Evolutionary conservation across 2,797 vertebrate species (phyloP).

Genomic region (Muscicapa striata): DNA sequence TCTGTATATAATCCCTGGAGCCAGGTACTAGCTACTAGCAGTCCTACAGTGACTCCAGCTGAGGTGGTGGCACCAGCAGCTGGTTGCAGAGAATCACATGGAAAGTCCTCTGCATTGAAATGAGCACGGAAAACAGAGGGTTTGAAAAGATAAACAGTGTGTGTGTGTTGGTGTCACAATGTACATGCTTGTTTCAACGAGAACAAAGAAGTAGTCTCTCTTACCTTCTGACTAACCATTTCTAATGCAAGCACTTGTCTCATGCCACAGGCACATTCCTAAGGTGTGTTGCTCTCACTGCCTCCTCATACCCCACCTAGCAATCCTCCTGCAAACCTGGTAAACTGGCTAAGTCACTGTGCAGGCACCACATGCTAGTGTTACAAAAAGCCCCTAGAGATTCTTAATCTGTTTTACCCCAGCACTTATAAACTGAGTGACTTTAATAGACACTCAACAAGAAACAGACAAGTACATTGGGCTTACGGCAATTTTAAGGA

Average conservation of each 20-base stretch:
- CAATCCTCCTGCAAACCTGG: not conserved
- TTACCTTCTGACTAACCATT: constrained; percentile 12
- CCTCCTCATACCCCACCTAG: not conserved
- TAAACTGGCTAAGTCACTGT: not conserved
- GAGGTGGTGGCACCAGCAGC: not conserved
- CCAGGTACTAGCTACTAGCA: not conserved
- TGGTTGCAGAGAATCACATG: not conserved
- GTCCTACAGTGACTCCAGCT: not conserved
- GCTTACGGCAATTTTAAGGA: not conserved
- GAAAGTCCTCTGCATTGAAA: not conserved
- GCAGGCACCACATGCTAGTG: not conserved
- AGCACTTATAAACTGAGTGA: not conserved
- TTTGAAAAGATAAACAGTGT: not conserved
- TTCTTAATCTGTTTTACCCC: not conserved
- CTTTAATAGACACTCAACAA: not conserved
- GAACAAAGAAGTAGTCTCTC: not conserved
- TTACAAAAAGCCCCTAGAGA: accelerated
- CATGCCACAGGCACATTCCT: constrained; percentile 14
- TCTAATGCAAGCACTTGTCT: not conserved
- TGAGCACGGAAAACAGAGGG: not conserved
- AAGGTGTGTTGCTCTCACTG: not conserved
- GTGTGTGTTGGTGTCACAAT: not conserved
- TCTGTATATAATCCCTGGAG: not conserved
- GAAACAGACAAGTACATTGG: not conserved
- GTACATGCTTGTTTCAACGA: not conserved